phyloP scores from a whole-genome alignment of 2,888 invertebrate genomes.

The Coelinius sp. region DNA sequence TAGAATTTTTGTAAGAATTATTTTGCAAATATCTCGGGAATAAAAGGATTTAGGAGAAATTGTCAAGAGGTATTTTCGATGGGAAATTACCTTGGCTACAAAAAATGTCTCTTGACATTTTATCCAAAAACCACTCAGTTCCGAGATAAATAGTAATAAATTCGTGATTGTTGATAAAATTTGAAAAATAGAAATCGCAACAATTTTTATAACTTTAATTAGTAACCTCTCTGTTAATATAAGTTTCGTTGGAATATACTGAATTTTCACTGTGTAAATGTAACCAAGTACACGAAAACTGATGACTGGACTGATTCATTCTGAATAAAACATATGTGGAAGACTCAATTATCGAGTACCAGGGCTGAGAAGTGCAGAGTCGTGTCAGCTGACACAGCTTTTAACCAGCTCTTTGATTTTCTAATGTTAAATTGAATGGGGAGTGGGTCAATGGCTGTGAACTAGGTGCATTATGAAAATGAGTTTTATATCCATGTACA shows the following conservation, averaged over 20 bases:
- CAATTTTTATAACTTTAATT: no score
- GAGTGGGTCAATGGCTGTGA: conserved; percentile 20
- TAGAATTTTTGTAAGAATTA: neutral
- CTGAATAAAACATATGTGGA: conserved; percentile 18
- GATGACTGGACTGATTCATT: conserved; percentile 18
- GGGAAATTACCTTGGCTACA: no score
- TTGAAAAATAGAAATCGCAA: no score
- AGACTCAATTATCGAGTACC: conserved; percentile 24
- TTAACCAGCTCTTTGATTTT: neutral
- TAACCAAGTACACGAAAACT: conserved; percentile 1
- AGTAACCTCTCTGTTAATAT: neutral
- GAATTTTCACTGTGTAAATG: neutral
- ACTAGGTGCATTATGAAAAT: conserved; percentile 20
- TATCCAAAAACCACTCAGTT: no score
- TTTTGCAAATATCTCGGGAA: neutral
- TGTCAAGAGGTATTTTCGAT: no score
- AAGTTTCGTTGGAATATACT: neutral
- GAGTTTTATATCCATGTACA: neutral
- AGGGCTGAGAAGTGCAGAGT: conserved; percentile 21
- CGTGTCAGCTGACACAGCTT: conserved; percentile 19
- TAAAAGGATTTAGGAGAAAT: no score
- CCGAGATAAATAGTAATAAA: no score
- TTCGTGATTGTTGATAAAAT: no score
- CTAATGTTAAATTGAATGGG: neutral
- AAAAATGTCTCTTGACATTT: no score